Percentiles rank a stretch among this genome's conserved stretches.
Conservation (phyloP, 2,797 vertebrate genomes). For the Myotis findleyi region DNA sequence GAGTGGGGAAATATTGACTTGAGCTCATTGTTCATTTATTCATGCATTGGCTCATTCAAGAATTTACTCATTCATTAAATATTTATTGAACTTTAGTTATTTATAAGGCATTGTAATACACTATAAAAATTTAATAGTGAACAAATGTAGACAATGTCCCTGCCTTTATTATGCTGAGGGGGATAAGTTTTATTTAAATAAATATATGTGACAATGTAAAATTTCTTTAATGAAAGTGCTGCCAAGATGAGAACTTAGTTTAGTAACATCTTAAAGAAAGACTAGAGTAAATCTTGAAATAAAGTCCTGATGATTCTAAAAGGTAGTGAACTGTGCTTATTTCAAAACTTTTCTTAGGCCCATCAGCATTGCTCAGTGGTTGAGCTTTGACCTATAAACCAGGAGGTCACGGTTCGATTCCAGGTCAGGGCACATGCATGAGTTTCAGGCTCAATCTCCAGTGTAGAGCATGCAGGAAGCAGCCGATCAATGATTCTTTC, state of each 20-base stretch:
- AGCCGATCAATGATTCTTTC: too few species aligned
- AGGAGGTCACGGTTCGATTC: too few species aligned
- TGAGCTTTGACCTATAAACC: too few species aligned
- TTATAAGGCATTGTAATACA: not conserved
- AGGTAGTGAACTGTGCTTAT: not conserved
- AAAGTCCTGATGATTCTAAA: not conserved
- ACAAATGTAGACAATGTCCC: not conserved
- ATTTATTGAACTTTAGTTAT: not conserved
- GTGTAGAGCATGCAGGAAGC: too few species aligned
- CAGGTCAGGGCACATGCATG: too few species aligned
- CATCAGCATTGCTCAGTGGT: too few species aligned
- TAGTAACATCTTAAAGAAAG: constrained; percentile 22
- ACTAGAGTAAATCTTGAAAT: not conserved
- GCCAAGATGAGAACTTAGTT: not conserved
- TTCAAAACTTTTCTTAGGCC: not conserved
- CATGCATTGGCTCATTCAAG: not conserved
- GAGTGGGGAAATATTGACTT: not conserved
- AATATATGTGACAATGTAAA: not conserved
- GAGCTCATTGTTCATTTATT: not conserved
- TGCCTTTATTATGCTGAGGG: not conserved
- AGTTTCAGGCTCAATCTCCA: too few species aligned
- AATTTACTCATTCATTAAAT: not conserved
- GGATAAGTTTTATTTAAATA: constrained; percentile 3
- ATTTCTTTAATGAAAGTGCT: not conserved
- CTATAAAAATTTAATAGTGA: not conserved